Evolutionary conservation across 2,113 vertebrate genomes (phyloP).

Genomic region (Peromyscus polionotus): DNA sequence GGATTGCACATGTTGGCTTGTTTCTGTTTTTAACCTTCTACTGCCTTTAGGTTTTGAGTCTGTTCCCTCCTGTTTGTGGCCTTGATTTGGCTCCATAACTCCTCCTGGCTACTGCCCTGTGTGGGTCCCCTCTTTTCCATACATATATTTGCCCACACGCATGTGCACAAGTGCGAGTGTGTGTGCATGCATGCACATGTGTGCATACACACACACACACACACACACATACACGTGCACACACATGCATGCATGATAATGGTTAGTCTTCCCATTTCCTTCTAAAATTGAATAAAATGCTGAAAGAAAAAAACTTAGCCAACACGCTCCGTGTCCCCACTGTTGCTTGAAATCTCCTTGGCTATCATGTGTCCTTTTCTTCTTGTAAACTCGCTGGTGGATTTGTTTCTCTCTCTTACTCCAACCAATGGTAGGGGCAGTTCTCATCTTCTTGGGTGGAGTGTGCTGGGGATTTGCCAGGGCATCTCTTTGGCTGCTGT

Average conservation of each 20-base stretch:
- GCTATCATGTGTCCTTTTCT: not conserved
- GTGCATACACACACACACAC: not conserved
- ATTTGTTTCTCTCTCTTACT: not conserved
- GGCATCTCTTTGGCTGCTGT: not conserved
- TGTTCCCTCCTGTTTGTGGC: not conserved
- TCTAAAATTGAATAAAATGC: not conserved
- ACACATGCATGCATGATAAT: not conserved
- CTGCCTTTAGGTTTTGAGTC: not conserved
- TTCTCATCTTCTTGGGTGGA: not conserved
- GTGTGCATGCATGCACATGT: not conserved
- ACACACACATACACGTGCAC: not conserved
- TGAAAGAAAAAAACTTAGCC: not conserved
- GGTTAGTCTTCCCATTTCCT: not conserved
- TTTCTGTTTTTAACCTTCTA: not conserved
- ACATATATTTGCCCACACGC: not conserved
- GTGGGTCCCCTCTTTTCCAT: not conserved
- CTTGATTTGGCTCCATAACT: not conserved
- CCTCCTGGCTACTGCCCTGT: not conserved
- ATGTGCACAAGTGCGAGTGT: not conserved
- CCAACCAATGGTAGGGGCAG: not conserved
- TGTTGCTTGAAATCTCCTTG: not conserved
- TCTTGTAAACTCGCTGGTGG: slow-evolving; percentile 5
- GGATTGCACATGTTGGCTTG: not conserved
- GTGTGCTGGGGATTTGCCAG: not conserved
- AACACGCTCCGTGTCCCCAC: not conserved